Evolutionary conservation across 92 coral and sea anemone genomes (phyloP).

Genomic region (Siderastrea radians): DNA sequence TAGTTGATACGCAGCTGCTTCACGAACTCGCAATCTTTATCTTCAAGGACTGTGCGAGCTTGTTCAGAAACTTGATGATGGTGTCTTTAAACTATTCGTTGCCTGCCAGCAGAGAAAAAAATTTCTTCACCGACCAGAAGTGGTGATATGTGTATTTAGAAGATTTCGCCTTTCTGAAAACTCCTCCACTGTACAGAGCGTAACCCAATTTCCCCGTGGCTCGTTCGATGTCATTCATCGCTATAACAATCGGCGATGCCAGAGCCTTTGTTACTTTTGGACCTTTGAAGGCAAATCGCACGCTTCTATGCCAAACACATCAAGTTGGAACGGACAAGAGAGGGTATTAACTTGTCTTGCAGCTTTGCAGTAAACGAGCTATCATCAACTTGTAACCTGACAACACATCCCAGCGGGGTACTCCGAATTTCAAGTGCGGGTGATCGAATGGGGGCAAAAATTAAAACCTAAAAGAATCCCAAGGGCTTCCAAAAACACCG

Average conservation of each 20-base stretch:
- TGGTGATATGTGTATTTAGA: slow-evolving; percentile 44
- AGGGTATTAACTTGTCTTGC: no score
- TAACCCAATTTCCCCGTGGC: slow-evolving; percentile 46
- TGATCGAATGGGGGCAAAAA: no score
- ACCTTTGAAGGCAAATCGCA: not conserved
- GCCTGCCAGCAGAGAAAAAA: slow-evolving; percentile 27
- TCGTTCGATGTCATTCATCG: slow-evolving; percentile 39
- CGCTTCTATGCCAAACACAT: slow-evolving; percentile 26
- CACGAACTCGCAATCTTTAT: slow-evolving; percentile 16
- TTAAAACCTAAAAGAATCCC: no score
- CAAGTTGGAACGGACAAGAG: no score
- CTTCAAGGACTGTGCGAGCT: slow-evolving; percentile 19
- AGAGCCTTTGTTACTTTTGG: not conserved
- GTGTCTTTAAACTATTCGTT: slow-evolving; percentile 33
- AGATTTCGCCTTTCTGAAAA: slow-evolving; percentile 25
- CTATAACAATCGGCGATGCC: slow-evolving; percentile 34
- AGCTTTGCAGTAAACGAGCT: no score
- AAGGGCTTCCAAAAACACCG: no score
- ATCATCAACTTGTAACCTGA: no score
- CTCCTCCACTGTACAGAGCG: slow-evolving; percentile 39
- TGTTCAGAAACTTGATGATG: slow-evolving; percentile 27
- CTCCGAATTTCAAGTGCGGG: no score
- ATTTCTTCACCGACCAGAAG: slow-evolving; percentile 16
- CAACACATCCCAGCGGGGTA: no score
- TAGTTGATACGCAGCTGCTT: slow-evolving; percentile 21